Evolutionary conservation across 2,797 vertebrate species (phyloP), one percentile per base, ranked within the genome.

Genomic region (Parauchenoglanis ngamensis): DNA sequence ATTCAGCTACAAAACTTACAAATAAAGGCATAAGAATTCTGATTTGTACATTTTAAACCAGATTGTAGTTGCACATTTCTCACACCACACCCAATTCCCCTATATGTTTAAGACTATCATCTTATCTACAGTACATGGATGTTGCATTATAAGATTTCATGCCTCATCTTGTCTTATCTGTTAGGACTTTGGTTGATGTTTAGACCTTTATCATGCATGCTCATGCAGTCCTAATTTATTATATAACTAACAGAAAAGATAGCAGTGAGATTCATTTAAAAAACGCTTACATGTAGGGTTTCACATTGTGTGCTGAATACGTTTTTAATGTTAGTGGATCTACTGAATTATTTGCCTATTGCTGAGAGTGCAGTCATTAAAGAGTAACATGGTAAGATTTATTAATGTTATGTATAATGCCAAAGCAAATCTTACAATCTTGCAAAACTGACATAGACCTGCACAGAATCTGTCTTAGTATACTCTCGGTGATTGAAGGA

Each of bases 151-250:
- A 83, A 21, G n/a, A 68, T 68, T 75, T 73, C 70, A 72, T n/a
- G 56, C 28, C 13, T 25, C 35, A 21, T 49, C 79, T 65, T 40
- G 78, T 77, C 80, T 89, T 90, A 90, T 90, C 88, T 83, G 23
- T 52, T 68, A 83, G 90, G 87, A 90, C 86, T 86, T 89, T 89
- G 88, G 28, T 68, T 72, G 46, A 68, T 86, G 31, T 65, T 56
- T 31, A 21, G 40, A 15, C 12, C 35, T 40, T 3, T 40, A 40
- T 63, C 17, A 46, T n/a, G 25, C 63, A 21, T 61, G 21, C 59
- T 77, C 4, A 44, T 21, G 57, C 52, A 54, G 5, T 83, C 21
- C 52, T 81, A 73, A 88, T 70, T 73, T 3, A 25, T 89, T 86
- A 52, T 52, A 75, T 31, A 89, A 84, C 17, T 23, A 19, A 31